A percentile compares a stretch with the other conserved stretches of the same genome.
These are phyloP conservation scores for Cinclus mexicanus DNA, from an alignment of 2,113 vertebrate species.

Conservation along the genomic window DNA sequence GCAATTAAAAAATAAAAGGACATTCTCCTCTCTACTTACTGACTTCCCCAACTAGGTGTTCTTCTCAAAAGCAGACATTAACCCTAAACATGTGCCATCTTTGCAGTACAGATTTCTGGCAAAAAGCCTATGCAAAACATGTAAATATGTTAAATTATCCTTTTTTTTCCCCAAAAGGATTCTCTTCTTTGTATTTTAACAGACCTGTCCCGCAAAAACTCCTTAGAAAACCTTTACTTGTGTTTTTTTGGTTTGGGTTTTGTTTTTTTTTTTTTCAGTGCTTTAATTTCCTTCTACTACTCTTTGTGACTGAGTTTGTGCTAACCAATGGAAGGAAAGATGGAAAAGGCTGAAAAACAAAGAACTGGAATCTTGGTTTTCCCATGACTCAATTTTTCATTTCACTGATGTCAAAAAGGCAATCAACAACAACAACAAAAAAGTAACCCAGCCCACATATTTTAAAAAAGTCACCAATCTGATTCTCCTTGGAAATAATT, in stretches of 20 bases:
- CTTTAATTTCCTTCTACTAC: background rate
- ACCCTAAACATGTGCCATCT: background rate
- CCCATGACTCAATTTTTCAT: background rate
- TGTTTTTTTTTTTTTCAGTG: background rate
- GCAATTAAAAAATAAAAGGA: background rate
- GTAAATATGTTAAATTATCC: background rate
- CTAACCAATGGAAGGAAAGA: background rate
- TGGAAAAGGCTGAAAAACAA: background rate
- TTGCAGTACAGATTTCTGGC: background rate
- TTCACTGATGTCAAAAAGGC: background rate
- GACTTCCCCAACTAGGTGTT: background rate
- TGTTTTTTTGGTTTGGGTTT: background rate
- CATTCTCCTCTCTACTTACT: background rate
- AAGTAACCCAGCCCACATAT: background rate
- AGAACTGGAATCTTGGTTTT: background rate
- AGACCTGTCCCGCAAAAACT: background rate
- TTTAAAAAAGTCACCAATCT: background rate
- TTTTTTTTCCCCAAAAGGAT: rapidly evolving
- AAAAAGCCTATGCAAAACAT: background rate
- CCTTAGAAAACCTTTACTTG: background rate
- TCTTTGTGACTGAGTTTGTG: background rate
- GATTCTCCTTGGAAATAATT: background rate
- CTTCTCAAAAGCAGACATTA: background rate
- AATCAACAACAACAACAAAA: background rate
- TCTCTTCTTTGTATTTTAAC: background rate